phyloP scores from a whole-genome alignment of 2,797 vertebrate genomes.

The Austrolebias charrua region DNA sequence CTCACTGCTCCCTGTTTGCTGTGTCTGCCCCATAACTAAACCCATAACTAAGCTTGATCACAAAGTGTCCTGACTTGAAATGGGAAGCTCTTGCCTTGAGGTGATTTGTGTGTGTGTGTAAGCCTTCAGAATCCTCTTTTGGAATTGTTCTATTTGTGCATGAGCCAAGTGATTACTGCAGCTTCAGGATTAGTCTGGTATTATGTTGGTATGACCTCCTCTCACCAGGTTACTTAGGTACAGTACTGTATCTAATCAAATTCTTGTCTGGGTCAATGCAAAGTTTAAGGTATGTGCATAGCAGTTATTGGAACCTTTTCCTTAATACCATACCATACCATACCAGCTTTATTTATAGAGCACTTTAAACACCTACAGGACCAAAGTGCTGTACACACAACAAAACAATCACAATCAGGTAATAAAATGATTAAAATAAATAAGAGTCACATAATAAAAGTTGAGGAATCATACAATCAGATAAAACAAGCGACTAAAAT shows the following conservation, averaged over 20 bases:
- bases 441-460: too few species aligned
- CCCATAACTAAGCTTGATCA: constrained; percentile 3
- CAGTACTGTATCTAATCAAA: constrained; percentile 26
- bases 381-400: too few species aligned
- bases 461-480: too few species aligned
- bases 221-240: constrained; percentile 13
- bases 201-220: constrained; percentile 53
- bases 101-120: constrained; percentile 24
- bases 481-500: too few species aligned
- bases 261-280: neutral
- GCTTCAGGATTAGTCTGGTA: constrained; percentile 52
- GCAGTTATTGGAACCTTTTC: neutral
- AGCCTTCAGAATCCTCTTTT: constrained; percentile 34
- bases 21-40: constrained; percentile 73
- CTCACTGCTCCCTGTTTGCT: constrained; percentile 55
- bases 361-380: too few species aligned
- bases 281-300: neutral
- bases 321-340: too few species aligned
- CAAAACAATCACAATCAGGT: too few species aligned
- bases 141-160: constrained; percentile 28
- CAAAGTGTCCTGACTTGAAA: constrained; percentile 8
- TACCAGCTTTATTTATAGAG: too few species aligned
- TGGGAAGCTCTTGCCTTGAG: neutral
- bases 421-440: too few species aligned
- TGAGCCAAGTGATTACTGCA: constrained; percentile 49